A percentile compares a stretch with the other conserved stretches of the same genome.
Conservation (phyloP, 2,113 vertebrate genomes). For the Catagonus wagneri region DNA sequence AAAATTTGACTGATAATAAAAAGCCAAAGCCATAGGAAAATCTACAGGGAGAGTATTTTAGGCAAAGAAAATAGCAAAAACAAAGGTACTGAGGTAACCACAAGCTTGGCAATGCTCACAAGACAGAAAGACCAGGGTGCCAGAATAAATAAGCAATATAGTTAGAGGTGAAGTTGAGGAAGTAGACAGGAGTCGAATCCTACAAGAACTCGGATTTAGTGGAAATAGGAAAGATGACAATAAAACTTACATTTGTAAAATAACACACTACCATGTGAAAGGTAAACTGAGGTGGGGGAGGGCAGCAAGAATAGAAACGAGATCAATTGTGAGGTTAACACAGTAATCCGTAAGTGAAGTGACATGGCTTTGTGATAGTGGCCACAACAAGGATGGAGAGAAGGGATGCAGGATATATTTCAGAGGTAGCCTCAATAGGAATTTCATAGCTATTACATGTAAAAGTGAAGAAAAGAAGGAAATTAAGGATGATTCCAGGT, state of each 20-base stretch:
- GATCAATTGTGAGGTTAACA: not conserved
- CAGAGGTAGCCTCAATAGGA: not conserved
- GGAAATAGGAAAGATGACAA: not conserved
- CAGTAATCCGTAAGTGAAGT: not conserved
- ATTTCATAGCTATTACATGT: not conserved
- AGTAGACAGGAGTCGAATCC: not conserved
- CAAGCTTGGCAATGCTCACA: not conserved
- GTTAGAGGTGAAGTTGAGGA: not conserved
- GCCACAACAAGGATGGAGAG: not conserved
- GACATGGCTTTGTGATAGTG: not conserved
- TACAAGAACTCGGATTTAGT: not conserved
- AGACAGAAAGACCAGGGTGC: not conserved
- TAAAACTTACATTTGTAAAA: not conserved
- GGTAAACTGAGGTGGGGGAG: not conserved
- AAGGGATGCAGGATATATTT: not conserved
- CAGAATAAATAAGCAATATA: not conserved
- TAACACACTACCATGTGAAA: not conserved
- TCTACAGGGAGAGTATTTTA: not conserved
- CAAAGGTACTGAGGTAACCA: not conserved
- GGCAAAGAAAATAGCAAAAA: not conserved
- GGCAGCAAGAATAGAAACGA: not conserved
- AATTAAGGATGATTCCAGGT: not conserved
- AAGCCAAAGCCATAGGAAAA: not conserved
- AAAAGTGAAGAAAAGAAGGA: not conserved
- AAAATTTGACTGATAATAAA: not conserved